Evolutionary conservation across 2,888 invertebrate genomes (phyloP), one percentile per base, ranked within the genome.

Genomic region (Volucella inanis): DNA sequence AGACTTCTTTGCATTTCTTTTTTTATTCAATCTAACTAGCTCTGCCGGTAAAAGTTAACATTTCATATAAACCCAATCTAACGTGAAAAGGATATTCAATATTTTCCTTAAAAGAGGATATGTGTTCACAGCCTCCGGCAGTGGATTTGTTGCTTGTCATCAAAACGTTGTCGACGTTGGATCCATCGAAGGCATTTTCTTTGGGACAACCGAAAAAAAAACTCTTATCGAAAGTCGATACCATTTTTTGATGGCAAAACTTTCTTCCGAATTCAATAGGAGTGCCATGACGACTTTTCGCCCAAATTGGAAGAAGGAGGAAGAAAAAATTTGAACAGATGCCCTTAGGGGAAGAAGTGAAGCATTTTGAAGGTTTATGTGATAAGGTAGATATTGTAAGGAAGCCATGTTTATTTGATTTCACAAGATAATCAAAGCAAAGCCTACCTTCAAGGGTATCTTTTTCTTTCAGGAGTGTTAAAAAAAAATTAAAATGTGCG

Each of bases 391-490:
- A 72, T 62, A 54, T 61, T 52, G 61, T 62, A 38, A 62, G 72
- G 52, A 62, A 45, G 38, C 61, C 47, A 72, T 61, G 72, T 54
- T 15, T 72, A 72, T 72, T 62, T 62, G 72, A 72, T 72, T 72
- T 62, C 62, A 54, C 52, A 72, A 54, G 72, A 61, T 72, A 62
- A 72, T 72, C 62, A 72, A 62, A 72, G 72, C 45, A 61, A 72
- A 62, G 22, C 52, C 52, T 11, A 18, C 62, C 72, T 61, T 14
- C 9, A 45, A 62, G 72, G 50, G 43, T 62, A 52, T 62, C 43
- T n/a, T 14, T 61, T 62, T 62, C 41, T 22, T 43, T n/a, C 18
- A 47, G 39, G 47, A 49, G 39, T 31, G 18, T 18, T 18, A n/a
- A 68, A 31, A 55, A 55, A 54, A 68, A 68, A 31, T 22, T 31